phyloP scores from a whole-genome alignment of 2,113 vertebrate genomes.

The Pollachius pollachius region DNA sequence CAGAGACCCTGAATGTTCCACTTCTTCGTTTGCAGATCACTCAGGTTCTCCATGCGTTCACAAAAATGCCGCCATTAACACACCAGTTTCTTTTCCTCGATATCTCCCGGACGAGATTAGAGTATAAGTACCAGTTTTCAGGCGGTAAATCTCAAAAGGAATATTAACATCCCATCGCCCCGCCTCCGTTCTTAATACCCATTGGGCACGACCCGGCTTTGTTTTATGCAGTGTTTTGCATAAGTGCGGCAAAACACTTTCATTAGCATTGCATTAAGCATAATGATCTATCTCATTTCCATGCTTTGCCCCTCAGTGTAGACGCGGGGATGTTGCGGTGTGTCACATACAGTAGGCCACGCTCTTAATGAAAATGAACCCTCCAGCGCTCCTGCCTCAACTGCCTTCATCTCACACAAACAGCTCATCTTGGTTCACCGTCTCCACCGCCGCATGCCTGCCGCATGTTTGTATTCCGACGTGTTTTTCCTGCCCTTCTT shows the following conservation, averaged over 20 bases:
- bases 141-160: neutral
- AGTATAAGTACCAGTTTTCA: neutral
- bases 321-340: constrained; percentile 10
- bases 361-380: constrained; percentile 23
- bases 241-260: constrained; percentile 43
- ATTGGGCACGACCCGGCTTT: constrained; percentile 15
- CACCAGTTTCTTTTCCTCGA: neutral
- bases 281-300: constrained; percentile 45
- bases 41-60: too few species aligned
- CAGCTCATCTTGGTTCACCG: neutral
- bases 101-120: neutral
- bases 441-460: neutral
- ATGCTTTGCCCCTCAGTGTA: constrained; percentile 32
- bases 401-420: neutral
- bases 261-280: constrained; percentile 39
- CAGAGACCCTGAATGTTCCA: too few species aligned
- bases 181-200: constrained; percentile 15
- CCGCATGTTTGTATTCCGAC: neutral
- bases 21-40: too few species aligned
- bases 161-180: constrained; percentile 11
- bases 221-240: constrained; percentile 30
- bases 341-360: constrained; percentile 1
- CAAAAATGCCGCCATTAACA: too few species aligned
- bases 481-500: too few species aligned
- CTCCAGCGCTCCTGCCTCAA: neutral